These are phyloP conservation scores for Drosophila percnosoma DNA, from an alignment of 2,888 invertebrate genomes.

Conservation along the genomic window DNA sequence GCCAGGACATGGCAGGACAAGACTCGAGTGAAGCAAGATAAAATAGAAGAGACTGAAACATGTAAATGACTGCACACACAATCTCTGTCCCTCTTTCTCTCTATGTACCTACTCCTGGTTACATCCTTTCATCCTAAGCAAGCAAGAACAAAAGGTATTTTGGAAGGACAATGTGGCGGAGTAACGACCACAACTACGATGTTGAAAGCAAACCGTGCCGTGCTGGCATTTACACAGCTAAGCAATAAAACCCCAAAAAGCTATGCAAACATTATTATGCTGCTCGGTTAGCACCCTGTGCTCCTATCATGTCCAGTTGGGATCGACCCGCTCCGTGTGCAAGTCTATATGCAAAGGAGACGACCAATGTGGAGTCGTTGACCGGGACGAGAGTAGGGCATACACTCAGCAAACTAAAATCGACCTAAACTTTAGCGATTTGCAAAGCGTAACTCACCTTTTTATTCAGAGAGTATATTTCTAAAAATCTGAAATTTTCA, in stretches of 20 bases:
- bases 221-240: conserved; percentile 71
- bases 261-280: conserved; percentile 78
- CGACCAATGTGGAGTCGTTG: conserved; percentile 36
- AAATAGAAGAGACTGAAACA: conserved; percentile 55
- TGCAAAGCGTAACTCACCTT: background rate
- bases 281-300: conserved; percentile 36
- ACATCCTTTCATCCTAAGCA: conserved; percentile 12
- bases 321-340: conserved; percentile 3
- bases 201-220: conserved; percentile 56
- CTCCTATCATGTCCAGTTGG: conserved; percentile 28
- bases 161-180: conserved; percentile 55
- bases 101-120: conserved; percentile 7
- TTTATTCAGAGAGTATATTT: background rate
- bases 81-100: background rate
- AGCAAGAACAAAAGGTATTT: conserved; percentile 53
- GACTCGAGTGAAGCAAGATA: conserved; percentile 27
- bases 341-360: conserved; percentile 41
- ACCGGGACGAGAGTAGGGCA: conserved; percentile 9
- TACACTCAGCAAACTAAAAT: background rate
- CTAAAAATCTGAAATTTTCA: background rate
- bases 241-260: conserved; percentile 75
- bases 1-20: background rate
- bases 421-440: background rate
- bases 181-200: conserved; percentile 35
- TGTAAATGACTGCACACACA: conserved; percentile 68